Evolutionary conservation across 2,888 invertebrate species (phyloP).

Genomic region (Drosophila yooni): DNA sequence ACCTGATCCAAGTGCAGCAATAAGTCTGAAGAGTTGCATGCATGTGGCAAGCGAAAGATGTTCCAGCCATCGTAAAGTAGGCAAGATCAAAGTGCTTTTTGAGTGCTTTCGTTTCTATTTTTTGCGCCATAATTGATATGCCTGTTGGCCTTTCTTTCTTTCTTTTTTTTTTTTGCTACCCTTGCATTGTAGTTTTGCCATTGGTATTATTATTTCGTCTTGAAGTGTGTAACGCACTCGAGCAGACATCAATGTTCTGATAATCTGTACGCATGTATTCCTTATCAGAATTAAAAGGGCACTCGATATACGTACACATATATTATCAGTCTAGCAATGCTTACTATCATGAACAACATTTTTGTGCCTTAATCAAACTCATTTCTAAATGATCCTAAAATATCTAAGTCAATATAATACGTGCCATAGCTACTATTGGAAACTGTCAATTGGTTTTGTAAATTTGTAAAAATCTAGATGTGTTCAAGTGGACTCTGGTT

Average conservation of each 20-base stretch:
- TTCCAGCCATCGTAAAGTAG: constrained; percentile 56
- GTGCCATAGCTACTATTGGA: not conserved
- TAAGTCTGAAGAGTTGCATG: not conserved
- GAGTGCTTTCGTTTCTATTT: constrained; percentile 70
- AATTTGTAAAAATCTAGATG: not conserved
- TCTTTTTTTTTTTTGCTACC: not conserved
- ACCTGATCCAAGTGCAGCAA: constrained; percentile 46
- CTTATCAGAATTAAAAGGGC: not conserved
- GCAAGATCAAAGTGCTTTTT: constrained; percentile 63
- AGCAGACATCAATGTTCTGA: not conserved
- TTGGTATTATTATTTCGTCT: not conserved
- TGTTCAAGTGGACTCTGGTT: not conserved
- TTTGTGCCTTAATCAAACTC: not conserved
- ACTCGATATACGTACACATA: too few relatives aligned
- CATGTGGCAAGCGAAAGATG: constrained; percentile 45
- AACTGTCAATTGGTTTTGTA: not conserved
- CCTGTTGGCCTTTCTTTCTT: constrained; percentile 8
- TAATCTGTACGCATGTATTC: not conserved
- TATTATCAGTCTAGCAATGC: not conserved
- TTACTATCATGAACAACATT: not conserved
- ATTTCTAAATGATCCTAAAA: not conserved
- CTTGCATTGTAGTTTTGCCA: not conserved
- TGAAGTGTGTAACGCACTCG: not conserved
- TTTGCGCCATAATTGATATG: constrained; percentile 70
- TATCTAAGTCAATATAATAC: not conserved